A percentile compares a stretch with the other conserved stretches of the same genome.
These are phyloP conservation scores for Tetraodon nigroviridis DNA, from an alignment of 2,113 vertebrate genomes.

Conservation along the genomic window DNA sequence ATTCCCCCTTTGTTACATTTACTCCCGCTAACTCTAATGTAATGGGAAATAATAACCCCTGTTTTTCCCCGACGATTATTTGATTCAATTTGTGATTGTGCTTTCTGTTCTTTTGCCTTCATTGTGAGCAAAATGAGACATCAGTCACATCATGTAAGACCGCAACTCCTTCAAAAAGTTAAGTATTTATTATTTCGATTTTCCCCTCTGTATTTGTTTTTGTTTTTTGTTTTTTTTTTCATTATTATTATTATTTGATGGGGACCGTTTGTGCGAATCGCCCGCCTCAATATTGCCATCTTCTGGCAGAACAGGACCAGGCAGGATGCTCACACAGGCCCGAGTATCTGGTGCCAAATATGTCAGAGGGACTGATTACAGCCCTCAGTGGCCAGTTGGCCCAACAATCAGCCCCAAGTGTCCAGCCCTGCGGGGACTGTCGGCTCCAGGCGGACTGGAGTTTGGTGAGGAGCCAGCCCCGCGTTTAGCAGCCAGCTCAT, in stretches of 20 bases:
- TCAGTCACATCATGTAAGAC: not conserved
- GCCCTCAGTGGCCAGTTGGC: slow-evolving; percentile 71
- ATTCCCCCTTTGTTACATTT: slow-evolving; percentile 47
- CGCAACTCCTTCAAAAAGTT: slow-evolving; percentile 17
- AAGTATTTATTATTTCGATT: slow-evolving; percentile 22
- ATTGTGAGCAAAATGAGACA: not conserved
- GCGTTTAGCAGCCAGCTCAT: slow-evolving; percentile 61
- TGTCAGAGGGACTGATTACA: slow-evolving; percentile 72
- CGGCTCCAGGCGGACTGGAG: slow-evolving; percentile 55
- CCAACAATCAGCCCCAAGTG: slow-evolving; percentile 64
- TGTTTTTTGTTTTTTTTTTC: too few relatives aligned
- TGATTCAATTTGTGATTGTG: not conserved
- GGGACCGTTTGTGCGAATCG: slow-evolving; percentile 29
- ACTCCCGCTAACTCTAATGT: slow-evolving; percentile 49
- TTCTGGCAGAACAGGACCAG: slow-evolving; percentile 62
- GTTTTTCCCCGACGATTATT: too few relatives aligned
- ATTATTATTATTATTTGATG: slow-evolving; percentile 13
- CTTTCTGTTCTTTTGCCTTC: slow-evolving; percentile 7
- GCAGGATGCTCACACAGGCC: slow-evolving; percentile 32
- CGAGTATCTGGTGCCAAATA: slow-evolving; percentile 59
- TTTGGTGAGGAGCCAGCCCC: slow-evolving; percentile 56
- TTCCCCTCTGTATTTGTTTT: slow-evolving; percentile 6
- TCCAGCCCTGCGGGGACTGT: slow-evolving; percentile 64
- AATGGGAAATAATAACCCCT: too few relatives aligned
- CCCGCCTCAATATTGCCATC: slow-evolving; percentile 72